Evolutionary conservation across 2,797 vertebrate species (phyloP), one percentile per base, ranked within the genome.

Genomic region (Lophotriccus pileatus): DNA sequence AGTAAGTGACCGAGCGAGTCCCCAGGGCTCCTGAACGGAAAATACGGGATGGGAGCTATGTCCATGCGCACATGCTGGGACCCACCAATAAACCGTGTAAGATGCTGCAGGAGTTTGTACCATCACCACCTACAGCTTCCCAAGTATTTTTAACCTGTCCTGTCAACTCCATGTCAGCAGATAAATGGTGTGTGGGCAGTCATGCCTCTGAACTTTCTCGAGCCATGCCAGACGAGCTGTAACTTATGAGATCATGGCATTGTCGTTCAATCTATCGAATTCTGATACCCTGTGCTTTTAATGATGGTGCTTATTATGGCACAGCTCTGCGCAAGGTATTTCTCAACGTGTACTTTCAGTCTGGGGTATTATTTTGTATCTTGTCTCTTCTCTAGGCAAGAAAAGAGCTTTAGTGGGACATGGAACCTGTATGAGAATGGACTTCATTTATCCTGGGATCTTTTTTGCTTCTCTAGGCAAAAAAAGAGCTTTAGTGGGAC

Each of bases 1-100:
- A 89, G 97, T 97, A 95, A 96, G 96, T 97, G 89, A 79, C 34
- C 0, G 1, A 69, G 52, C 9, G 74, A 60, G 30, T 46, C 43
- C 49, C 15, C n/a, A 7, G 68, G 84, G 69, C 75, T 87, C 67
- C 78, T 11, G 30, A 32, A n/a, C 0, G 3, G 76, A 59, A 84
- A 58, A 68, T 66, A 18, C 0, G 55, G 87, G 84, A 56, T 76
- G 84, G 84, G 87, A 80, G 50, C 43, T 43, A 4, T 37, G 39
- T 79, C 34, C 9, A 0, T 15, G 19, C 23, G 68, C 85, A 4
- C 2, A 0, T 24, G 12, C 43, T 20, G 80, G 77, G 22, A 66
- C 25, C 12, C 64, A 55, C 39, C 60, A 17, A 19, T 17, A 39
- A 72, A 27, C 17, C 10, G 3, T 1, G 1, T 17, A 4, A n/a